Evolutionary conservation across 2,113 vertebrate genomes (phyloP), one percentile per base, ranked within the genome.

Genomic region (Daphoenositta chrysoptera): DNA sequence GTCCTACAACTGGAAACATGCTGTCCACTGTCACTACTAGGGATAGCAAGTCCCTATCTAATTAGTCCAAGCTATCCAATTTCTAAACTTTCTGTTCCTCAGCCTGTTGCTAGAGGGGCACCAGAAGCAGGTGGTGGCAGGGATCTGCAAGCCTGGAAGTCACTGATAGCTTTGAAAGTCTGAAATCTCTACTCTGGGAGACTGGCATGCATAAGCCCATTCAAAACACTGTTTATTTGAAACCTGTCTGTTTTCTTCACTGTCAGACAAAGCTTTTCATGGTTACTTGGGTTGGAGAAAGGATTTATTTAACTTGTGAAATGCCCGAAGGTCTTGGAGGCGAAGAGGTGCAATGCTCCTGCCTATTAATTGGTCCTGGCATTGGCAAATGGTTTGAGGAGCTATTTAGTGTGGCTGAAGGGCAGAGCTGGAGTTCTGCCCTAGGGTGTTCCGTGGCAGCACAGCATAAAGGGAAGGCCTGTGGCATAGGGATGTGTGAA

Each of bases 381-480:
- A 51, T 30, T 92, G 83, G 69, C 58, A 64, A 77, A 39, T 1
- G 3, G 56, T 54, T 89, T 80, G 68, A 78, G 81, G 56, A 78
- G 51, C 56, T 64, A 1, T 60, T 70, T 60, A 23, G 7, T 9
- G 44, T 79, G 72, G 69, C 73, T 79, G 77, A 71, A 68, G 83
- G 83, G 77, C 83, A 89, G 47, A 90, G 72, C 56, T 47, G 60
- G 44, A 87, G 73, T 2, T 53, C 20, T 83, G 72, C 48, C 0
- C 0, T 0, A 7, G 66, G 22, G 53, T 31, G 57, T 47, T 89
- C 42, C 0, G 3, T 1, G 2, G 22, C 10, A 5, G 50, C 0
- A 0, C 2, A 28, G 70, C n/a, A 2, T 4, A 9, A n/a, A 76
- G 61, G 22, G 27, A 47, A 60, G 70, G 70, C 23, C 37, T 61